phyloP scores from a whole-genome alignment of 2,888 invertebrate genomes.

The Torymus aiolomorphi region DNA sequence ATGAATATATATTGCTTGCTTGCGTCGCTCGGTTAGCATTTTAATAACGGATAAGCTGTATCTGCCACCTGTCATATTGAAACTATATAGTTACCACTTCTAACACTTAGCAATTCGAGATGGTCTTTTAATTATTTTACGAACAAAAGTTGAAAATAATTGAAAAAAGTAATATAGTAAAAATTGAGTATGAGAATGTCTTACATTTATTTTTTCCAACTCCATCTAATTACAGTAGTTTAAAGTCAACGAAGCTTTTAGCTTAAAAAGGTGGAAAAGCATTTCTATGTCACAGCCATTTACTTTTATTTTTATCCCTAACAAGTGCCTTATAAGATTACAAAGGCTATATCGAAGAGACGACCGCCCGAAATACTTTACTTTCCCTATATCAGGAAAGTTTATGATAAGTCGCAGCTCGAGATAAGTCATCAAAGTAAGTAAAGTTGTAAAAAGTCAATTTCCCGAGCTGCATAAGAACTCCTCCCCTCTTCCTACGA shows the following conservation, averaged over 20 bases:
- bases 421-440: conserved; percentile 35
- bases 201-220: too few relatives aligned
- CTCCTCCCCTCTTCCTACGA: neutral
- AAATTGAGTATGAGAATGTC: too few relatives aligned
- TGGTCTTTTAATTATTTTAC: too few relatives aligned
- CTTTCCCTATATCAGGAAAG: neutral
- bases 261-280: neutral
- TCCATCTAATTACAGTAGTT: too few relatives aligned
- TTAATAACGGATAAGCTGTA: conserved; percentile 69
- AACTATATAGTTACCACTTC: neutral
- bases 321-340: conserved; percentile 20
- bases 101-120: conserved; percentile 7
- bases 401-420: conserved; percentile 34
- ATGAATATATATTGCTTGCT: conserved; percentile 72
- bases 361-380: neutral
- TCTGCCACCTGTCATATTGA: conserved; percentile 58
- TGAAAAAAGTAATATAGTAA: too few relatives aligned
- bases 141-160: too few relatives aligned
- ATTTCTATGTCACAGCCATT: neutral
- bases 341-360: neutral
- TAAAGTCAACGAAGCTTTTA: neutral
- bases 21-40: conserved; percentile 59
- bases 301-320: conserved; percentile 10
- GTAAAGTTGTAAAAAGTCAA: conserved; percentile 48
- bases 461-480: conserved; percentile 12